Evolutionary conservation across 2,888 invertebrate genomes (phyloP), one percentile per base, ranked within the genome.

Genomic region (Drosophila falleni): DNA sequence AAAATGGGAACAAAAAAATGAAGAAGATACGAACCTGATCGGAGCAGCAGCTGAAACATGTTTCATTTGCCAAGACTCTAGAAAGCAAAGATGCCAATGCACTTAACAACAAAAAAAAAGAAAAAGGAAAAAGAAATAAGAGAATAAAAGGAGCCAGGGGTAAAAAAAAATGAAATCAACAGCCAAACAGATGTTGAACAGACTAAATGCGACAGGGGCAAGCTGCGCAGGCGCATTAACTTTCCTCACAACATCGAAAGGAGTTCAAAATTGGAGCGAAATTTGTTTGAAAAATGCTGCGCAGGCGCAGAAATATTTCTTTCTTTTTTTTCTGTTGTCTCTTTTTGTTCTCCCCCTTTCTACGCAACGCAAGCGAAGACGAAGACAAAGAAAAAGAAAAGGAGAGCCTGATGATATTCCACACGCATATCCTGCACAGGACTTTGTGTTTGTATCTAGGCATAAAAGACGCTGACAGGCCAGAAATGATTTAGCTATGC

Each of bases 171-270:
- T 9, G 35, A 77, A 71, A 74, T 74, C 77, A 62, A 74, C 77
- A 82, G 73, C 68, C 66, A 74, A 88, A 89, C 89, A 89, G 89
- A 89, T 89, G 89, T 88, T 80, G 74, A 69, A 76, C 89, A 89
- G 81, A 89, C 86, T 55, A 37, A 56, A 37, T 63, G 74, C 31
- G n/a, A 64, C 58, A 60, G 63, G 47, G 53, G 39, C 64, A n/a
- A 39, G 46, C 19, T 13, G 19, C 47, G 8, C 16, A 50, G 50
- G 15, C 68, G 64, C 74, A 81, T 78, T 78, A 65, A 74, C 80
- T 75, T 79, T 78, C 66, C 63, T 37, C 55, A 39, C 35, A 19
- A 29, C 23, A 15, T 16, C 46, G 15, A 68, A 70, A 76, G 67
- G 60, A 85, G 87, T 80, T 85, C 81, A 78, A 81, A 87, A 78